Evolutionary conservation across 2,113 vertebrate species (phyloP).

Genomic region (Pseudolaguvia tuberculata): DNA sequence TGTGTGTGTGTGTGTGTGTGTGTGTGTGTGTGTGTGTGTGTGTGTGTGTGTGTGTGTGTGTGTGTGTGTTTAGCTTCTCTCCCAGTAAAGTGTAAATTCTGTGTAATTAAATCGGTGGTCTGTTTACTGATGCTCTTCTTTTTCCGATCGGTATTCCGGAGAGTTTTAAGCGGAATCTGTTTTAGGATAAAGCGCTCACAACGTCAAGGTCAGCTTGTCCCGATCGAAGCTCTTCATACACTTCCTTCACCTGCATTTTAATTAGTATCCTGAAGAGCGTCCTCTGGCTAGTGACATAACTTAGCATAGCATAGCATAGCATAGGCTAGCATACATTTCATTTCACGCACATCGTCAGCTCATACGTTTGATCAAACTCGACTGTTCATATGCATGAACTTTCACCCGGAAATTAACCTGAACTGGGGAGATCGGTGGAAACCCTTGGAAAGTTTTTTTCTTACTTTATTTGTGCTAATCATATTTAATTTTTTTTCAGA

Average conservation of each 20-base stretch:
- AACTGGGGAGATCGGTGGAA: constrained; percentile 37
- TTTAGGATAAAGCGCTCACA: constrained; percentile 39
- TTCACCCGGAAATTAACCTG: constrained; percentile 57
- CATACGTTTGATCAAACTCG: constrained; percentile 13
- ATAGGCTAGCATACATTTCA: too few species aligned
- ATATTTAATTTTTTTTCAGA: constrained; percentile 54
- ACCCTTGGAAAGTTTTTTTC: constrained; percentile 43
- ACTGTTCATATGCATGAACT: constrained; percentile 28
- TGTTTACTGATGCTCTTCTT: constrained; percentile 18
- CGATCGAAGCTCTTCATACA: constrained; percentile 17
- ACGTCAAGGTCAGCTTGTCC: constrained; percentile 37
- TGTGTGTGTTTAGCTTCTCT: too few species aligned
- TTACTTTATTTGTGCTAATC: constrained; percentile 37
- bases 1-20: too few species aligned
- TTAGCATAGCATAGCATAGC: not conserved
- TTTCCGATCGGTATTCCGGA: constrained; percentile 35
- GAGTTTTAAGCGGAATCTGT: constrained; percentile 31
- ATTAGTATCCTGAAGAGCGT: constrained; percentile 44
- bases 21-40: too few species aligned
- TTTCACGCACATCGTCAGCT: not conserved
- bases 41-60: too few species aligned
- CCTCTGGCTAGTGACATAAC: not conserved
- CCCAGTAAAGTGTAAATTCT: not conserved
- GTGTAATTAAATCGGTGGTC: constrained; percentile 33
- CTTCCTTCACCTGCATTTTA: constrained; percentile 41